phyloP scores from a whole-genome alignment of 2,797 vertebrate species.

The Hephaestus fuliginosus region DNA sequence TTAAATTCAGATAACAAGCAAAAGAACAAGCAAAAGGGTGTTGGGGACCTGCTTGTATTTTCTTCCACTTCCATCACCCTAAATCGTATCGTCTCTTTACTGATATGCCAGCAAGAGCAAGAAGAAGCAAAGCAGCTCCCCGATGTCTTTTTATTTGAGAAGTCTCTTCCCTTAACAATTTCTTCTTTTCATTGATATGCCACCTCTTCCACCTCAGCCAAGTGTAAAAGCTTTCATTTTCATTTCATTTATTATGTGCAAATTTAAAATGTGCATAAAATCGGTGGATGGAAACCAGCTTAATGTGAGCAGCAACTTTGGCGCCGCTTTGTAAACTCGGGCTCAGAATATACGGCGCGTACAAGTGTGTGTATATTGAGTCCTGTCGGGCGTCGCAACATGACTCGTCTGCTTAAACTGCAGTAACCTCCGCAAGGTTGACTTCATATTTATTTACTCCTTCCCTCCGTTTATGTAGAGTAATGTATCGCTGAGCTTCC shows the following conservation, averaged over 20 bases:
- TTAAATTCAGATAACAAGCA: conserved; percentile 14
- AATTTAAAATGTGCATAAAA: conserved; percentile 55
- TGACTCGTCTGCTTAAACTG: background rate
- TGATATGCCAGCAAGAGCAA: conserved; percentile 35
- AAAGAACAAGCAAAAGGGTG: conserved; percentile 7
- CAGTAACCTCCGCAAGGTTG: background rate
- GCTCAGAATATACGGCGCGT: background rate
- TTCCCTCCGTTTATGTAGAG: background rate
- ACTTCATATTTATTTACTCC: background rate
- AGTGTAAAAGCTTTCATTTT: conserved; percentile 66
- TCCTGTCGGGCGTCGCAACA: background rate
- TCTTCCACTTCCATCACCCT: conserved; percentile 25
- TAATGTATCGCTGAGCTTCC: background rate
- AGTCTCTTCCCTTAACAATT: conserved; percentile 40
- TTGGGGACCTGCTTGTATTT: conserved; percentile 37
- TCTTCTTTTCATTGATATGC: conserved; percentile 43
- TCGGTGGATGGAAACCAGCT: conserved; percentile 19
- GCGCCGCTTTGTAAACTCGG: background rate
- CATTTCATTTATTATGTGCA: conserved; percentile 55
- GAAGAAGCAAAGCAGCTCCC: conserved; percentile 13
- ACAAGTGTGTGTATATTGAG: background rate
- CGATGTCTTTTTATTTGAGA: conserved; percentile 26
- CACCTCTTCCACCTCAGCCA: conserved; percentile 54
- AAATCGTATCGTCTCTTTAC: conserved; percentile 41
- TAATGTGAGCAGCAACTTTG: conserved; percentile 27